phyloP scores from a whole-genome alignment of 1,140 invertebrate genomes.

The Luehdorfia chinensis region DNA sequence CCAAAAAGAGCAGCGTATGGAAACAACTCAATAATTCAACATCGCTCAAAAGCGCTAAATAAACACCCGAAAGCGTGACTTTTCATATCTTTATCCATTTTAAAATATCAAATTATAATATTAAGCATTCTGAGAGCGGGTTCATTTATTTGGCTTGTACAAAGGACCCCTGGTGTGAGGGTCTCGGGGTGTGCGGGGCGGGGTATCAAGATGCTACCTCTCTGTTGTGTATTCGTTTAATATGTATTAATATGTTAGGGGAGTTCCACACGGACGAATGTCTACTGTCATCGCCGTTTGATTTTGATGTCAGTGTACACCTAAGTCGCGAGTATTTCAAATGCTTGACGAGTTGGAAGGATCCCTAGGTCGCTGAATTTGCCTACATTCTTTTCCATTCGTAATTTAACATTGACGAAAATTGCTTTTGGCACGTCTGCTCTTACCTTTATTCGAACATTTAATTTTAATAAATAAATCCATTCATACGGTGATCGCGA shows the following conservation, averaged over 20 bases:
- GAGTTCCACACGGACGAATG: not conserved
- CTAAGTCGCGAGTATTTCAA: no score
- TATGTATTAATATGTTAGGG: conserved; percentile 1
- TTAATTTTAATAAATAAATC: conserved; percentile 63
- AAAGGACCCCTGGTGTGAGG: conserved; percentile 48
- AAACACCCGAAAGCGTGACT: conserved; percentile 65
- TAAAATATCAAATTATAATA: conserved; percentile 75
- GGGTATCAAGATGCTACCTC: conserved; percentile 26
- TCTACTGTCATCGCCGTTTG: no score
- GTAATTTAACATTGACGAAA: no score
- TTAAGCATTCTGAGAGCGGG: conserved; percentile 49
- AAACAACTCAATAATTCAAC: conserved; percentile 42
- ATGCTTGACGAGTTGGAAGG: no score
- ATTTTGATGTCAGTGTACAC: no score
- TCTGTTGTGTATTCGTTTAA: not conserved
- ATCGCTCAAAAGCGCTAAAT: conserved; percentile 51
- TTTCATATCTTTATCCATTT: conserved; percentile 70
- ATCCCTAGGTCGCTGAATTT: no score
- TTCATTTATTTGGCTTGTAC: conserved; percentile 58
- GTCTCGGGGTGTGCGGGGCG: conserved; percentile 10
- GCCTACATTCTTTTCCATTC: no score
- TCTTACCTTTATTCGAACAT: conserved; percentile 29
- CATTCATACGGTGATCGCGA: conserved; percentile 49
- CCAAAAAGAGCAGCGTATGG: conserved; percentile 4
- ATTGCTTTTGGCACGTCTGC: no score